These are phyloP conservation scores for Eueides isabella DNA, from an alignment of 1,140 invertebrate species.

Conservation along the genomic window DNA sequence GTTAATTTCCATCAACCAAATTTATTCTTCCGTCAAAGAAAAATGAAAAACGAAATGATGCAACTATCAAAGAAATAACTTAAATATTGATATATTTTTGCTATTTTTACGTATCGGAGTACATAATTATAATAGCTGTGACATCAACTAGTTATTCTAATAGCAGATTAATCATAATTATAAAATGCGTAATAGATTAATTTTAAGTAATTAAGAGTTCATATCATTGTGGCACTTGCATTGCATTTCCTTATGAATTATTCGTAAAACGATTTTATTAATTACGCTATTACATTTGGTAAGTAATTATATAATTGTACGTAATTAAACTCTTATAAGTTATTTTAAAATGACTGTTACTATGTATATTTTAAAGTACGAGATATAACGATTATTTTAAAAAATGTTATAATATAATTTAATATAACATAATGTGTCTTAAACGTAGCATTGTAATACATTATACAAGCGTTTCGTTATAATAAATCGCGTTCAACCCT, in stretches of 20 bases:
- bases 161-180: conserved; percentile 4
- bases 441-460: conserved; percentile 16
- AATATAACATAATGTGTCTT: conserved; percentile 22
- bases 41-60: background rate
- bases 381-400: background rate
- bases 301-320: conserved; percentile 1
- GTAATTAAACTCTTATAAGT: background rate
- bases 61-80: too few species aligned
- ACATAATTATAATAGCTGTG: background rate
- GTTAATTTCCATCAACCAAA: background rate
- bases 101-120: too few species aligned
- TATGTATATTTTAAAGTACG: background rate
- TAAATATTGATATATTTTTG: too few species aligned
- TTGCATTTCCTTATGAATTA: background rate
- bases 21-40: too few species aligned
- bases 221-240: background rate
- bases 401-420: background rate
- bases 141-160: background rate
- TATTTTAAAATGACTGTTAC: background rate
- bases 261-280: conserved; percentile 13
- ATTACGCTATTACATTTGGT: background rate
- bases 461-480: conserved; percentile 33
- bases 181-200: background rate
- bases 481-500: conserved; percentile 54
- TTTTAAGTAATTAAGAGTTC: background rate